Percentiles rank a stretch among this genome's conserved stretches.
phyloP scores from a whole-genome alignment of 2,113 vertebrate genomes.

The Aphyosemion australe region DNA sequence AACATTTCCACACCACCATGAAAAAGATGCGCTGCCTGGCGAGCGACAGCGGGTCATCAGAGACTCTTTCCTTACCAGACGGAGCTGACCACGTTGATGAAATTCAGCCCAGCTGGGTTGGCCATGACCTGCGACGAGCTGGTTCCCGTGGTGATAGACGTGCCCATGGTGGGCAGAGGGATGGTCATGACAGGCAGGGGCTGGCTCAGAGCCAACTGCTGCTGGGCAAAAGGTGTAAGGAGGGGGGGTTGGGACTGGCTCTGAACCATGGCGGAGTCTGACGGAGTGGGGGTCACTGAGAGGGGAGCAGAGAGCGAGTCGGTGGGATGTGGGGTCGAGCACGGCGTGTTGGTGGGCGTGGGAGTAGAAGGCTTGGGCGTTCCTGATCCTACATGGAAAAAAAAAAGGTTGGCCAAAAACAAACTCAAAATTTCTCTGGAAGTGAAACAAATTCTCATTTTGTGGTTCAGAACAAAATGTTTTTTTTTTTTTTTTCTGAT shows the following conservation, averaged over 20 bases:
- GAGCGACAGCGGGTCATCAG: too few relatives aligned
- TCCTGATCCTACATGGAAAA: conserved; percentile 87
- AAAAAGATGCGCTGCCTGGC: not conserved
- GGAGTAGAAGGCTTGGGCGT: conserved; percentile 97
- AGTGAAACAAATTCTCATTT: not conserved
- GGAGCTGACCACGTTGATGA: conserved; percentile 96
- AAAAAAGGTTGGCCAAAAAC: conserved; percentile 1
- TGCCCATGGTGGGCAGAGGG: conserved; percentile 95
- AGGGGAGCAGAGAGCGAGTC: conserved; percentile 88
- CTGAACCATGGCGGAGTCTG: conserved; percentile 80
- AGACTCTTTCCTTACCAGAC: conserved; percentile 86
- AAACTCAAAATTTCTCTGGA: not conserved
- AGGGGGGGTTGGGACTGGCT: conserved; percentile 83
- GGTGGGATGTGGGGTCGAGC: conserved; percentile 91
- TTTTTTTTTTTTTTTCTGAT: not conserved
- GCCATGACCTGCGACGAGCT: conserved; percentile 92
- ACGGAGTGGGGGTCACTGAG: conserved; percentile 85
- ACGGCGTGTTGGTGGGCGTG: conserved; percentile 93
- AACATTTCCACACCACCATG: conserved; percentile 2
- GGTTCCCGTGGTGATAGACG: conserved; percentile 91
- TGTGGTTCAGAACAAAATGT: not conserved
- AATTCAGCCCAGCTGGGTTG: conserved; percentile 91
- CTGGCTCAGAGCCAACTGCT: conserved; percentile 93
- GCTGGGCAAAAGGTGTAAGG: conserved; percentile 90
- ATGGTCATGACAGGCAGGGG: conserved; percentile 94